These are phyloP conservation scores for Pseudomyrmex flavicornis DNA, from an alignment of 1,140 invertebrate species.

Conservation along the genomic window DNA sequence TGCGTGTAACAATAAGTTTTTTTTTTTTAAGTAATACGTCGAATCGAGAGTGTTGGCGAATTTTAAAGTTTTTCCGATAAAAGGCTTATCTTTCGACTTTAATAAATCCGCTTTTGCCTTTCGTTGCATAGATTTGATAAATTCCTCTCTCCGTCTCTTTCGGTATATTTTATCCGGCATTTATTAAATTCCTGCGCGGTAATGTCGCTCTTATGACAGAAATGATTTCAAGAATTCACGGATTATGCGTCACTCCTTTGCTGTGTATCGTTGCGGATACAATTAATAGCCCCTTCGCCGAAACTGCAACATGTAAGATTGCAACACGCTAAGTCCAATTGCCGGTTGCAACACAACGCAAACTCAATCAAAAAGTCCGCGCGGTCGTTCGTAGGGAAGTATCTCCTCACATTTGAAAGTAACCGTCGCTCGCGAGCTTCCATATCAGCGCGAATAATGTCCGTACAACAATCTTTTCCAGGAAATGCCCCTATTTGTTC, in stretches of 20 bases:
- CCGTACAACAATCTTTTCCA: slow-evolving; percentile 1
- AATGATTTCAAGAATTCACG: background rate
- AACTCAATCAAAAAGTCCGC: slow-evolving; percentile 31
- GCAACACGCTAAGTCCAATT: slow-evolving; percentile 31
- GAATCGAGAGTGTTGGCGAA: no score
- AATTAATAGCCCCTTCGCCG: slow-evolving; percentile 19
- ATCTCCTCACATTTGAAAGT: slow-evolving; percentile 44
- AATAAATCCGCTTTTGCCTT: no score
- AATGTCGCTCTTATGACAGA: background rate
- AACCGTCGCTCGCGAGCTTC: slow-evolving; percentile 11
- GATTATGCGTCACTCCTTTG: slow-evolving; percentile 1
- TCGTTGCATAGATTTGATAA: no score
- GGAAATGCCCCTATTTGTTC: slow-evolving; percentile 6
- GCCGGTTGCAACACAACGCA: slow-evolving; percentile 35
- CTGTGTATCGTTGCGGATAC: background rate
- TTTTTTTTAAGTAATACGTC: no score
- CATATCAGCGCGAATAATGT: slow-evolving; percentile 40
- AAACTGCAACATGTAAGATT: slow-evolving; percentile 36
- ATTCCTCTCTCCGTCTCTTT: background rate
- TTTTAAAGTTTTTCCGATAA: no score
- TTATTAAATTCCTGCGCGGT: slow-evolving; percentile 1
- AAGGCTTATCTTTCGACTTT: no score
- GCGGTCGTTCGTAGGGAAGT: slow-evolving; percentile 15
- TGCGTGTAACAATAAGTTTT: no score
- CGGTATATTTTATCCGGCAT: background rate